phyloP scores from a whole-genome alignment of 1,140 invertebrate species.

The Mylabris phalerata region DNA sequence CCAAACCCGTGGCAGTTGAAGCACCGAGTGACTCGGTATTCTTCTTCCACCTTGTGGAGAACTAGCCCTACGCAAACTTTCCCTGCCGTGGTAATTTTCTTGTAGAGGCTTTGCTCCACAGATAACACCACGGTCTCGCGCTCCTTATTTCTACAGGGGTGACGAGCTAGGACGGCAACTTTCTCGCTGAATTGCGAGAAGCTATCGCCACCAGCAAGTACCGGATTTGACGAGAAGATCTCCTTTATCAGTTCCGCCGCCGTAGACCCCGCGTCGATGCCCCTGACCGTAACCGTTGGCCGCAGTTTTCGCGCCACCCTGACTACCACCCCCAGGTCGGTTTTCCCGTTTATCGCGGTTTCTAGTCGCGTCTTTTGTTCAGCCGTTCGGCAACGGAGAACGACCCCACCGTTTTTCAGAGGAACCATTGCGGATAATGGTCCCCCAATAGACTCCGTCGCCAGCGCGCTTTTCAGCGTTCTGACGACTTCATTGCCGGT shows the following conservation, averaged over 20 bases:
- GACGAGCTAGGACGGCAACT: not conserved
- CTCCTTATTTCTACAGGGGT: not conserved
- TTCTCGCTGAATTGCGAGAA: not conserved
- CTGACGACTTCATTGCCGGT: too few species aligned
- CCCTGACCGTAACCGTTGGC: too few species aligned
- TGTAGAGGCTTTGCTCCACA: not conserved
- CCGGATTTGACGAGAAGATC: too few species aligned
- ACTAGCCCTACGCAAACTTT: not conserved
- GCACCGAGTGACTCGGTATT: not conserved
- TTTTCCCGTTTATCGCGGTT: not conserved
- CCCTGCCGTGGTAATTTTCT: not conserved
- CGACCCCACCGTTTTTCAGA: not conserved
- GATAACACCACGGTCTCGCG: not conserved
- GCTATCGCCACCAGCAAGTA: too few species aligned
- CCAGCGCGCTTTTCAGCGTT: too few species aligned
- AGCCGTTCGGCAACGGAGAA: not conserved
- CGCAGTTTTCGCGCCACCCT: not conserved
- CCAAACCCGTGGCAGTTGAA: constrained; percentile 1
- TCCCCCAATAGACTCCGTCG: too few species aligned
- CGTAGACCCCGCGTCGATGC: not conserved
- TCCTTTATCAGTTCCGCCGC: not conserved
- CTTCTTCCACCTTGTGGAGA: not conserved
- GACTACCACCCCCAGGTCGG: not conserved
- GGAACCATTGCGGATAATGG: too few species aligned
- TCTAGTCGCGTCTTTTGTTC: too few species aligned